Evolutionary conservation across 1,140 invertebrate genomes (phyloP).

Genomic region (Brevipalpus yothersi): DNA sequence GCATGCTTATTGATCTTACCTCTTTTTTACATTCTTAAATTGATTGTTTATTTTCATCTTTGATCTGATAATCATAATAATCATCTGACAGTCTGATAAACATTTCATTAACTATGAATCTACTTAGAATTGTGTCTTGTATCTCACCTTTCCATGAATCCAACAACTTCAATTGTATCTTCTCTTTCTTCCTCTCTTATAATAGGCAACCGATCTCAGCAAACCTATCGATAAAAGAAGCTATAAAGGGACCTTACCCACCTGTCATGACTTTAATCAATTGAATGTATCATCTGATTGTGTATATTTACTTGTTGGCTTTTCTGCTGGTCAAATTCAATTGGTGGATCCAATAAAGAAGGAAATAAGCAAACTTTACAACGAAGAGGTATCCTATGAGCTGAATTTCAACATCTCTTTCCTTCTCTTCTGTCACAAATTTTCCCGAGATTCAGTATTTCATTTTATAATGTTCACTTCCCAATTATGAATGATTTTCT

Average conservation of each 20-base stretch:
- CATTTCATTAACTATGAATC: neutral
- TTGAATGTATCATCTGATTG: slow-evolving; percentile 47
- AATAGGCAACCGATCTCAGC: slow-evolving; percentile 66
- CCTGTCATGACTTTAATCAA: slow-evolving; percentile 93
- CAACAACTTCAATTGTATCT: neutral
- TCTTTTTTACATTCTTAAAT: no score
- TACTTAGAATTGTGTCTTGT: neutral
- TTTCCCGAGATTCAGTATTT: slow-evolving; percentile 26
- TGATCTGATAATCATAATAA: no score
- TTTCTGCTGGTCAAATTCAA: slow-evolving; percentile 88
- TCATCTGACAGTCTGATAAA: no score
- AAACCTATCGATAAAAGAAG: slow-evolving; percentile 91
- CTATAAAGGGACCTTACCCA: slow-evolving; percentile 95
- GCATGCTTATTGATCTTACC: no score
- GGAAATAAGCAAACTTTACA: slow-evolving; percentile 79
- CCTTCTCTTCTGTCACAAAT: neutral
- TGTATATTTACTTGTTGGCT: slow-evolving; percentile 72
- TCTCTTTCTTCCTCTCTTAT: slow-evolving; percentile 12
- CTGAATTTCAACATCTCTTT: neutral
- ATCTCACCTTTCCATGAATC: neutral
- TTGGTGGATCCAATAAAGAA: slow-evolving; percentile 88
- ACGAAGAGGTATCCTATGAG: slow-evolving; percentile 45
- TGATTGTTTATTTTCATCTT: no score
- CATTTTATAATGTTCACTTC: slow-evolving; percentile 23
- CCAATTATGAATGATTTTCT: neutral